A percentile compares a stretch with the other conserved stretches of the same genome.
phyloP scores from a whole-genome alignment of 2,888 invertebrate genomes.

The Yponomeuta malinellus region DNA sequence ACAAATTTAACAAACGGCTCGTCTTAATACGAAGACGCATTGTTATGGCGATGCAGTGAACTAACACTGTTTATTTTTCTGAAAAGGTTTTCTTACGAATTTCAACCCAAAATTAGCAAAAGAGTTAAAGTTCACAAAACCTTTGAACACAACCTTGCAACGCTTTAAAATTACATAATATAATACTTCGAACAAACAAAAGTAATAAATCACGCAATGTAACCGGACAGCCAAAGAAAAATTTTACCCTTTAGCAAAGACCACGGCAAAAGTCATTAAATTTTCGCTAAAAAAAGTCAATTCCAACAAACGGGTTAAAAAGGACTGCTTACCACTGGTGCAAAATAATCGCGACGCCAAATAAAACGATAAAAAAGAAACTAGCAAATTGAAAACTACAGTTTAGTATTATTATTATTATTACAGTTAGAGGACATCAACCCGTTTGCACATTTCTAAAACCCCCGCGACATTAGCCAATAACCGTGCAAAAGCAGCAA shows the following conservation, averaged over 20 bases:
- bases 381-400: slow-evolving; percentile 6
- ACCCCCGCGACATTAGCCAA: slow-evolving; percentile 15
- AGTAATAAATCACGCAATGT: neutral
- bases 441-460: slow-evolving; percentile 16
- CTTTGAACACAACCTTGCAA: no score
- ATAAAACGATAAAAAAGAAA: slow-evolving; percentile 14
- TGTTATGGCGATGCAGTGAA: no score
- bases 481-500: slow-evolving; percentile 16
- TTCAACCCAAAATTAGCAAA: no score
- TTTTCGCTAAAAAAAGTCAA: neutral
- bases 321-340: neutral
- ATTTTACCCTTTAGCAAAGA: neutral
- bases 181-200: no score
- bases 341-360: slow-evolving; percentile 3
- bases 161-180: no score
- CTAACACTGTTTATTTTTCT: no score
- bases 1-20: no score
- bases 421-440: slow-evolving; percentile 15
- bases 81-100: no score
- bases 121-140: no score
- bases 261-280: neutral
- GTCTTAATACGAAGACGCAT: no score
- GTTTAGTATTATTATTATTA: no score
- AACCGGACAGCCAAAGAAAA: neutral
- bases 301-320: slow-evolving; percentile 4